Evolutionary conservation across 1,140 invertebrate species (phyloP).

Genomic region (Trialeurodes vaporariorum): DNA sequence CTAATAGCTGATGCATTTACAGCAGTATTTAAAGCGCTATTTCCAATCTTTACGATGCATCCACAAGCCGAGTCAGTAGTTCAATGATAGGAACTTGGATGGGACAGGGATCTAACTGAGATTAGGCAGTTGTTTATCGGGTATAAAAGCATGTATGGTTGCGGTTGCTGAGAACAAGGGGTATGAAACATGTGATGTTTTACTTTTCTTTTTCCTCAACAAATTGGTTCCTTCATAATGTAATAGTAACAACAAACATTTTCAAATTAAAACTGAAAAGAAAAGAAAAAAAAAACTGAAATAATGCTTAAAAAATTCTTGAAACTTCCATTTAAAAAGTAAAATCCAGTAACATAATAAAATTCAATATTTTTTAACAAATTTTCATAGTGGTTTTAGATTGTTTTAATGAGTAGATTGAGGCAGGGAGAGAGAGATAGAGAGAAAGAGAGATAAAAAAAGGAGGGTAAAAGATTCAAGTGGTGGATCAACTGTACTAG

Average conservation of each 20-base stretch:
- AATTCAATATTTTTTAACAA: background rate
- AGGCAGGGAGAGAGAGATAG: background rate
- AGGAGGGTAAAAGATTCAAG: too few relatives aligned
- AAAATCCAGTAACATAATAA: background rate
- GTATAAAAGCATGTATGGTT: background rate
- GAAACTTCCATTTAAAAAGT: background rate
- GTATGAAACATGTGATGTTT: background rate
- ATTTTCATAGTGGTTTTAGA: background rate
- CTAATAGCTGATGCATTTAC: background rate
- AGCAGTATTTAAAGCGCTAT: background rate
- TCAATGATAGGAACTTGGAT: background rate
- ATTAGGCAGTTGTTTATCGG: background rate
- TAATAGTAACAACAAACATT: background rate
- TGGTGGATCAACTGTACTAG: too few relatives aligned
- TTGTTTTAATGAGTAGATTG: background rate
- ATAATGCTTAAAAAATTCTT: background rate
- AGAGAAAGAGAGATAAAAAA: background rate
- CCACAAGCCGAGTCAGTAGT: background rate
- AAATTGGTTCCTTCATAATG: background rate
- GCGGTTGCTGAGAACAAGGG: background rate
- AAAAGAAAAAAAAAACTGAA: background rate
- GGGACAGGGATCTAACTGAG: background rate
- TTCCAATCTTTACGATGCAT: background rate
- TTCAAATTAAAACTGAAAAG: background rate
- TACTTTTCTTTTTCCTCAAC: background rate